Conservation (phyloP, 2,113 vertebrate genomes). For the Vireo altiloquus region DNA sequence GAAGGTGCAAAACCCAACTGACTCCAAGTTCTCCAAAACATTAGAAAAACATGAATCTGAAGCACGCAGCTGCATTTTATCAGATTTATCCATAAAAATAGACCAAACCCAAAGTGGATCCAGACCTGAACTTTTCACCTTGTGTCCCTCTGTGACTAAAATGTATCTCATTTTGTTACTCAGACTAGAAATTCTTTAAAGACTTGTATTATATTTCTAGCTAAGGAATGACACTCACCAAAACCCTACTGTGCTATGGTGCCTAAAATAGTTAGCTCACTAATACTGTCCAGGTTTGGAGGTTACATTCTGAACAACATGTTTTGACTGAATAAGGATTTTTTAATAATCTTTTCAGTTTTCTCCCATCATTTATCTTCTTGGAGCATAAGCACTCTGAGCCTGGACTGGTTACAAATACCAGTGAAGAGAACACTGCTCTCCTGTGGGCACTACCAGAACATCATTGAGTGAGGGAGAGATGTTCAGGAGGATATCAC, state of each 20-base stretch:
- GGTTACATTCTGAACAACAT: constrained; percentile 24
- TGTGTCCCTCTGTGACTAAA: constrained; percentile 60
- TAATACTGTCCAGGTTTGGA: constrained; percentile 55
- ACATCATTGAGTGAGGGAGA: neutral
- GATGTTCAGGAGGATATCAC: neutral
- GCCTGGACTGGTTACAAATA: constrained; percentile 7
- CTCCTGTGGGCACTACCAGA: constrained; percentile 19
- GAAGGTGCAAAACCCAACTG: constrained; percentile 49
- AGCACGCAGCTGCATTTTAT: constrained; percentile 53
- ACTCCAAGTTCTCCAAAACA: neutral
- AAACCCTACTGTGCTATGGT: constrained; percentile 64
- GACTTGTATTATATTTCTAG: constrained; percentile 43
- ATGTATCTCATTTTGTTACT: constrained; percentile 46
- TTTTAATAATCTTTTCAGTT: constrained; percentile 43
- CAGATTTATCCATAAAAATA: constrained; percentile 53
- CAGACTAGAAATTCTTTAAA: constrained; percentile 48
- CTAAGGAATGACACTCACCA: constrained; percentile 43
- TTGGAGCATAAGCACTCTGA: neutral
- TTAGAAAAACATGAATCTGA: constrained; percentile 17
- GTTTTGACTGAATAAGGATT: constrained; percentile 31
- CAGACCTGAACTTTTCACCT: constrained; percentile 65
- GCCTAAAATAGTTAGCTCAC: constrained; percentile 61
- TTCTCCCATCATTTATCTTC: constrained; percentile 26
- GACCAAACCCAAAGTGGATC: constrained; percentile 49
- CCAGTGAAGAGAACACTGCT: constrained; percentile 3